Evolutionary conservation across 1,140 invertebrate genomes (phyloP).

Genomic region (Vollenhovia emeryi): DNA sequence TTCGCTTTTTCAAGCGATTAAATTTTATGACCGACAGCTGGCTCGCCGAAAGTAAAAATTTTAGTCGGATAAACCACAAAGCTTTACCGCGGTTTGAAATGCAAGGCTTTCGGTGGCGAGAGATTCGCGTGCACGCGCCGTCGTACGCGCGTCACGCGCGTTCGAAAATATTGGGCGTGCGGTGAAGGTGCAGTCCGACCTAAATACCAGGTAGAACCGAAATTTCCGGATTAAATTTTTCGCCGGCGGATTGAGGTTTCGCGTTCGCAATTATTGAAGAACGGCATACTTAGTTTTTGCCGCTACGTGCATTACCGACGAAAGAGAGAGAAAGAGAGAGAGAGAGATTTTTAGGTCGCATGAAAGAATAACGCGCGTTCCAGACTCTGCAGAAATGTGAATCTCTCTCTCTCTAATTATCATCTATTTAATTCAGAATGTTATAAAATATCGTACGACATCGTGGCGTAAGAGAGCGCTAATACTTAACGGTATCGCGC

Average conservation of each 20-base stretch:
- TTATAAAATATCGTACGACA: neutral
- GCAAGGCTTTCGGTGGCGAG: slow-evolving; percentile 31
- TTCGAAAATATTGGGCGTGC: slow-evolving; percentile 40
- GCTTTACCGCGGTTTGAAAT: slow-evolving; percentile 34
- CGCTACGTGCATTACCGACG: slow-evolving; percentile 20
- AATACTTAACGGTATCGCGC: neutral
- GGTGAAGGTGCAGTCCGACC: slow-evolving; percentile 48
- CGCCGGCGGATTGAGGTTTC: slow-evolving; percentile 28
- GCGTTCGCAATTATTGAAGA: slow-evolving; percentile 52
- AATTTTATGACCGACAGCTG: slow-evolving; percentile 38
- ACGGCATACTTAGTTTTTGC: slow-evolving; percentile 48
- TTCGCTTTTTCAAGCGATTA: slow-evolving; percentile 13
- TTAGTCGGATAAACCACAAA: slow-evolving; percentile 18
- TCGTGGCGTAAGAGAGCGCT: neutral
- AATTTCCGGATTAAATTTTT: slow-evolving; percentile 56
- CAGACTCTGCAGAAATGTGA: neutral
- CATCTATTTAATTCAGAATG: neutral
- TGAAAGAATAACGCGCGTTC: slow-evolving; percentile 28
- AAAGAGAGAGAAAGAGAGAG: neutral
- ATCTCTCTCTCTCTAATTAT: neutral
- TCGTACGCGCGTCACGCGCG: slow-evolving; percentile 15
- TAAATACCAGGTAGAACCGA: slow-evolving; percentile 45
- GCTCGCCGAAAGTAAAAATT: slow-evolving; percentile 23
- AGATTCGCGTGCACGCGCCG: slow-evolving; percentile 19
- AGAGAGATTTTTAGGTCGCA: slow-evolving; percentile 23